Conservation (phyloP, 2,888 invertebrate genomes). For the Xestobium rufovillosum region DNA sequence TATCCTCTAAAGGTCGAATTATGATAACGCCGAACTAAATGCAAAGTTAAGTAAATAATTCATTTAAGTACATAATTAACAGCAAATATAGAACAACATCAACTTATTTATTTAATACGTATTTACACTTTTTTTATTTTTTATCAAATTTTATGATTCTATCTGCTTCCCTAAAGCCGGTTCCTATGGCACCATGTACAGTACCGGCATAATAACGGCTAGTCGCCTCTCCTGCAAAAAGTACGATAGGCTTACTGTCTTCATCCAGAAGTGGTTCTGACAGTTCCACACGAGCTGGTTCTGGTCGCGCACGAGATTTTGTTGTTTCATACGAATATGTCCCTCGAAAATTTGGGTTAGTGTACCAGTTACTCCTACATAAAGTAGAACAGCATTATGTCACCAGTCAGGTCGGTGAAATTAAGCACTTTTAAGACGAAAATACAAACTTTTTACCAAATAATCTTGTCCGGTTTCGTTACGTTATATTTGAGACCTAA, state of each 20-base stretch:
- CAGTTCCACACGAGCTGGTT: background rate
- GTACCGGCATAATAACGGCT: background rate
- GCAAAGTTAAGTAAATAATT: too few species aligned
- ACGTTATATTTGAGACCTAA: constrained; percentile 44
- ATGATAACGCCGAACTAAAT: too few species aligned
- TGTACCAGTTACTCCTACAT: constrained; percentile 26
- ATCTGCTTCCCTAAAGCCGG: background rate
- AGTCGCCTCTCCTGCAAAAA: background rate
- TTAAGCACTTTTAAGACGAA: too few species aligned
- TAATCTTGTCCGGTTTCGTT: constrained; percentile 45
- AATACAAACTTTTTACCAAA: too few species aligned
- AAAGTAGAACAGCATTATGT: too few species aligned
- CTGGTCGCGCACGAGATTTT: constrained; percentile 10
- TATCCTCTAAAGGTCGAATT: too few species aligned
- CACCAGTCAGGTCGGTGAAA: too few species aligned
- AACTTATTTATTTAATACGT: too few species aligned
- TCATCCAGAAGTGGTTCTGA: background rate
- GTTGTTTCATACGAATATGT: constrained; percentile 27
- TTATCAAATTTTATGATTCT: background rate
- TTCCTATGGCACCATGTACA: constrained; percentile 1
- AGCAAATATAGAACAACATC: too few species aligned
- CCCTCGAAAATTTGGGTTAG: constrained; percentile 27
- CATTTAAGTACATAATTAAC: too few species aligned
- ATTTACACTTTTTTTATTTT: too few species aligned
- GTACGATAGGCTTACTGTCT: background rate